A percentile compares a stretch with the other conserved stretches of the same genome.
phyloP scores from a whole-genome alignment of 2,797 vertebrate genomes.

The Rhodeus uyekii region DNA sequence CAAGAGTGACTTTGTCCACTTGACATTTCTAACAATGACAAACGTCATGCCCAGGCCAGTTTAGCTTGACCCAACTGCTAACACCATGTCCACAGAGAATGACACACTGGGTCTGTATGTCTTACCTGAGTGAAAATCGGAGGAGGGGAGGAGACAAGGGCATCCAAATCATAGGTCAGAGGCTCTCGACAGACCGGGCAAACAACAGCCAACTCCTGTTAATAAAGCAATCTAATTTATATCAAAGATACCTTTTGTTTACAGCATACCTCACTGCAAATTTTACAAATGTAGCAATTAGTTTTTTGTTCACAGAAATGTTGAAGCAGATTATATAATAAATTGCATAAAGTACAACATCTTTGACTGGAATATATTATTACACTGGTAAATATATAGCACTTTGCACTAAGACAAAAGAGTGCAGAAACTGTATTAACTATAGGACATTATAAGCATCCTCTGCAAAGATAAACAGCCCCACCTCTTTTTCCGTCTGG shows the following conservation, averaged over 20 bases:
- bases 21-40: conserved; percentile 40
- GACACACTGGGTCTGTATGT: background rate
- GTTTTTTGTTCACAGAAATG: background rate
- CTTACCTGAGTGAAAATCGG: conserved; percentile 85
- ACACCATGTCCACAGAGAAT: background rate
- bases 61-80: conserved; percentile 7
- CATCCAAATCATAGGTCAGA: conserved; percentile 80
- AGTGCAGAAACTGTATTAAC: background rate
- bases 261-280: background rate
- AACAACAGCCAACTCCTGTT: conserved; percentile 82
- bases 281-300: background rate
- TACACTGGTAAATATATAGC: background rate
- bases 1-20: conserved; percentile 45
- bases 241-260: background rate
- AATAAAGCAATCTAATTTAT: conserved; percentile 13
- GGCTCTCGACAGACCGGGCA: conserved; percentile 93
- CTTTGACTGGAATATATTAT: background rate
- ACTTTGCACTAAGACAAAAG: background rate
- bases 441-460: background rate
- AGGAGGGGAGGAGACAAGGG: conserved; percentile 81
- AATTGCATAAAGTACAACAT: background rate
- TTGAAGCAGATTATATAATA: background rate
- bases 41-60: conserved; percentile 25
- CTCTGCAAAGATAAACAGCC: background rate
- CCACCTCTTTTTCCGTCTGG: conserved; percentile 63